Conservation (phyloP, 2,113 vertebrate genomes). For the Tylochromis polylepis region DNA sequence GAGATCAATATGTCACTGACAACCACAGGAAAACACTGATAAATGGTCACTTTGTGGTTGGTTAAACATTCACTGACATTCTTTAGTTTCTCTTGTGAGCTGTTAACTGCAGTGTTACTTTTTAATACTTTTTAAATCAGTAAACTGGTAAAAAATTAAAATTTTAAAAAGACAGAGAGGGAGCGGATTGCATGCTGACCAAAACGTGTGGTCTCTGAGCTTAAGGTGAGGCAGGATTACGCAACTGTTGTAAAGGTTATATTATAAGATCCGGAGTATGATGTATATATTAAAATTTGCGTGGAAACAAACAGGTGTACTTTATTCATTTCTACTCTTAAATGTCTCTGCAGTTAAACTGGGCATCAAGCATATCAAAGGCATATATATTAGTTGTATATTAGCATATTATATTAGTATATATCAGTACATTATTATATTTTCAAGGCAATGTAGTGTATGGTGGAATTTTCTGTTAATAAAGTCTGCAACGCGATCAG, state of each 20-base stretch:
- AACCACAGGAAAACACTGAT: not conserved
- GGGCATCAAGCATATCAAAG: not conserved
- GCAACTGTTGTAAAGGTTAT: not conserved
- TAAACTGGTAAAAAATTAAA: too few relatives aligned
- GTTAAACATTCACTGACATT: not conserved
- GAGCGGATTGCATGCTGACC: not conserved
- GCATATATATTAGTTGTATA: not conserved
- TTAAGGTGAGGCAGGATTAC: not conserved
- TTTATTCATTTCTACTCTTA: not conserved
- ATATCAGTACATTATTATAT: not conserved
- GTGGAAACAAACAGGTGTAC: too few relatives aligned
- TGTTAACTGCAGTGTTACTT: not conserved
- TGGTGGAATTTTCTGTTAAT: too few relatives aligned
- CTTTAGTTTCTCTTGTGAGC: not conserved
- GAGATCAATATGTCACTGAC: slow-evolving; percentile 15
- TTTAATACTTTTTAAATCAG: not conserved
- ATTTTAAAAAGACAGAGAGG: fast-evolving
- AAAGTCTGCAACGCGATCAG: too few relatives aligned
- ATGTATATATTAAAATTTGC: too few relatives aligned
- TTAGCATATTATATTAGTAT: not conserved
- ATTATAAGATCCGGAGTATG: not conserved
- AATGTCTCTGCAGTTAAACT: not conserved
- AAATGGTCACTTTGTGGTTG: not conserved
- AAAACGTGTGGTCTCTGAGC: not conserved
- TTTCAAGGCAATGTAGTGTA: not conserved